Evolutionary conservation across 2,797 vertebrate genomes (phyloP).

Genomic region (Smutsia temminckii): DNA sequence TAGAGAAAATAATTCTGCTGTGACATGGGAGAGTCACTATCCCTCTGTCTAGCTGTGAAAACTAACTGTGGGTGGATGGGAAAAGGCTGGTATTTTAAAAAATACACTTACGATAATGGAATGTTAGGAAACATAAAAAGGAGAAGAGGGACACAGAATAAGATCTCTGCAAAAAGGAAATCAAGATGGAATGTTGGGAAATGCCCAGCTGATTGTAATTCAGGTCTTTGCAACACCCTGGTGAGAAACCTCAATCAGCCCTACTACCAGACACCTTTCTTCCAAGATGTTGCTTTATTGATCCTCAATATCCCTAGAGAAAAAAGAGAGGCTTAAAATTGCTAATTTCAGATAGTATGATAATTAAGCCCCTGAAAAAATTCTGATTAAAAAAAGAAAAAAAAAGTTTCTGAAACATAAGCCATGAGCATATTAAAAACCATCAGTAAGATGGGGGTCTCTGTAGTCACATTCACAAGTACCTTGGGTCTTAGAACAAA

Average conservation of each 20-base stretch:
- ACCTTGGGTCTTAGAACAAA: neutral
- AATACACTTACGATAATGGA: neutral
- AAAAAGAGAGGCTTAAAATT: neutral
- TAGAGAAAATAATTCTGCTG: neutral
- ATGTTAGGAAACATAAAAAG: neutral
- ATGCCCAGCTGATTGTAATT: neutral
- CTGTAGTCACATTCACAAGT: neutral
- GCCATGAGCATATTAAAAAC: neutral
- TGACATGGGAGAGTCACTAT: neutral
- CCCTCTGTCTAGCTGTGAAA: neutral
- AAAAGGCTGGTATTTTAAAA: neutral
- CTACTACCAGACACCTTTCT: neutral
- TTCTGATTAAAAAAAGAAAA: neutral
- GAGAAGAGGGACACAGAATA: neutral
- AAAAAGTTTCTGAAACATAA: neutral
- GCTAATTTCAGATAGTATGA: neutral
- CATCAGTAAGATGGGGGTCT: neutral
- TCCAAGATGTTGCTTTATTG: neutral
- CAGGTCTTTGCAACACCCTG: neutral
- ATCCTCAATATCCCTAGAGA: neutral
- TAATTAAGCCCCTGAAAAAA: neutral
- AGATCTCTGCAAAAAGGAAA: neutral
- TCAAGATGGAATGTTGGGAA: neutral
- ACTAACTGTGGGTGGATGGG: neutral
- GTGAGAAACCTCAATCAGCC: neutral